Evolutionary conservation across 2,113 vertebrate species (phyloP), one percentile per base, ranked within the genome.

Genomic region (Strigops habroptila): DNA sequence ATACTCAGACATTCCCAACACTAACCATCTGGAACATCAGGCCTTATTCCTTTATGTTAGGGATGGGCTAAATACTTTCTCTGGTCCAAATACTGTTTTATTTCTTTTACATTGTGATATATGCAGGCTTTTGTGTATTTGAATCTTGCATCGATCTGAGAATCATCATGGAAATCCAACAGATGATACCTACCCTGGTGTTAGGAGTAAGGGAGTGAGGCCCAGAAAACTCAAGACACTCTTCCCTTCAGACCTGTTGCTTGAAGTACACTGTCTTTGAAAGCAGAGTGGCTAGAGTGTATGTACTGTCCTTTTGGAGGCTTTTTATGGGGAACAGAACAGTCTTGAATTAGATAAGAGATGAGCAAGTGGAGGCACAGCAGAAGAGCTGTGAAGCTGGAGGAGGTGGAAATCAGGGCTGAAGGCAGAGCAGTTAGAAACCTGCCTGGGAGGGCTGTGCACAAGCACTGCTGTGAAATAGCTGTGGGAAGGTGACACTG

Each of bases 121-220:
- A 8, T 39, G 37, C 25, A 57, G 22, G 13, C 14, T 41, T 8
- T 52, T 59, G 24, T 3, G 0, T 63, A 12, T 53, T 44, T 52
- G 48, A 59, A 18, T 48, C n/a, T 64, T 57, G 1, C 19, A 18
- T 60, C 11, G 64, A 3, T 12, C 16, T 64, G 37, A 39, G 44
- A 83, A 48, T 48, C 74, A 43, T 33, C 10, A 23, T 16, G 19
- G 53, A 75, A 75, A 30, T 63, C 30, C 46, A 59, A 15, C 15
- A 30, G 35, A 30, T 83, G 43, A 21, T 12, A 27, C 7, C 7
- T 80, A 39, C 21, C 4, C 7, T 31, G 14, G 12, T 0, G 0
- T 49, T n/a, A 74, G 62, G n/a, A 52, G 18, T 51, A n/a, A 63
- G 28, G 64, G 39, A 53, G 23, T 9, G 24, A 83, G 71, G 19